These are phyloP conservation scores for Dryobota labecula DNA, from an alignment of 2,888 invertebrate species.

Conservation along the genomic window DNA sequence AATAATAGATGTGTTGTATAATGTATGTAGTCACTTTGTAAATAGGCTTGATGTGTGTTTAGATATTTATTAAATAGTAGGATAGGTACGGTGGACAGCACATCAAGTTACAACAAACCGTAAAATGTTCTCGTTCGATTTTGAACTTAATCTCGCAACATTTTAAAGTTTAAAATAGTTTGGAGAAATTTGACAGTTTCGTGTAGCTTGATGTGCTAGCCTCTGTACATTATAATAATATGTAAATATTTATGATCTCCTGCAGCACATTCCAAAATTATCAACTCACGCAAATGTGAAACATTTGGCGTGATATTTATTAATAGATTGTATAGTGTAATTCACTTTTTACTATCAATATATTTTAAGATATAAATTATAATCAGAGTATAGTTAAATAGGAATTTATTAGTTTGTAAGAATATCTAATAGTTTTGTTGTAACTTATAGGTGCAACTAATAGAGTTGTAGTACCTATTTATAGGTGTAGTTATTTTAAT, in stretches of 20 bases:
- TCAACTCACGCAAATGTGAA: conserved; percentile 72
- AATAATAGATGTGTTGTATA: conserved; percentile 29
- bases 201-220: too few species aligned
- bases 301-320: conserved; percentile 72
- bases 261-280: conserved; percentile 88
- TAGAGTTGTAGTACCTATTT: neutral
- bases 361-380: conserved; percentile 19
- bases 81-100: too few species aligned
- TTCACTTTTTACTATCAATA: conserved; percentile 10
- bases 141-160: too few species aligned
- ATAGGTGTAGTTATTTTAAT: neutral
- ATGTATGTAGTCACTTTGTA: conserved; percentile 41
- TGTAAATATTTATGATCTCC: conserved; percentile 80
- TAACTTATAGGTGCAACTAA: conserved; percentile 9
- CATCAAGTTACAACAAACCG: too few species aligned
- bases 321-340: conserved; percentile 37
- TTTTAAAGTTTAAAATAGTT: too few species aligned
- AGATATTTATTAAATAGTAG: conserved; percentile 45
- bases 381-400: conserved; percentile 12
- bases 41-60: conserved; percentile 50
- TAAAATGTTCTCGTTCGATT: too few species aligned
- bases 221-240: conserved; percentile 20
- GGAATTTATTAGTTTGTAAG: conserved; percentile 21
- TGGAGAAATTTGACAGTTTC: too few species aligned
- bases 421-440: neutral